These are phyloP conservation scores for Linnaemya tessellans DNA, from an alignment of 2,888 invertebrate genomes.

Conservation along the genomic window DNA sequence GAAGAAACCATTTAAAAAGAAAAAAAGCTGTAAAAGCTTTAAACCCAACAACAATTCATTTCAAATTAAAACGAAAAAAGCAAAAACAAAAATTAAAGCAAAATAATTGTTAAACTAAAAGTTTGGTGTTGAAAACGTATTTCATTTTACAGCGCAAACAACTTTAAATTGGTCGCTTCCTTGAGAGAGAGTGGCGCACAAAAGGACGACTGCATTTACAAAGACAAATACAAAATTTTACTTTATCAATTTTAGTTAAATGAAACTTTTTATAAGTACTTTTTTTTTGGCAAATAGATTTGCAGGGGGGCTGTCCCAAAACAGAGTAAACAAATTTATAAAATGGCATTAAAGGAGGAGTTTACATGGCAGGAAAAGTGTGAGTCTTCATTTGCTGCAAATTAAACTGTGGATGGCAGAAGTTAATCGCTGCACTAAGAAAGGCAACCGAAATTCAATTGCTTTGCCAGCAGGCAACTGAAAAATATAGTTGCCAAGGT, in stretches of 20 bases:
- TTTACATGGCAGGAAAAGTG: too few relatives aligned
- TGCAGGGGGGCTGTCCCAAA: not conserved
- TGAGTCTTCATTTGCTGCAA: too few relatives aligned
- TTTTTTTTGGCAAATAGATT: not conserved
- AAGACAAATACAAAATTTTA: not conserved
- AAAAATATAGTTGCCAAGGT: too few relatives aligned
- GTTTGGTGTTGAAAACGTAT: slow-evolving; percentile 16
- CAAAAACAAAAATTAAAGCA: not conserved
- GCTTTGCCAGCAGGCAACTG: too few relatives aligned
- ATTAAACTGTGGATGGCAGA: too few relatives aligned
- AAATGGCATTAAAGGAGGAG: too few relatives aligned
- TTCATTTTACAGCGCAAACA: slow-evolving; percentile 13
- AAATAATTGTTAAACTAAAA: slow-evolving; percentile 10
- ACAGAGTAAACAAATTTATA: too few relatives aligned
- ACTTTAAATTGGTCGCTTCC: slow-evolving; percentile 37
- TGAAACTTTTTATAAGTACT: not conserved
- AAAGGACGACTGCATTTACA: not conserved
- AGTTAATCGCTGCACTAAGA: too few relatives aligned
- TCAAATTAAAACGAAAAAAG: slow-evolving; percentile 12
- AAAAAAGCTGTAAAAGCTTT: too few relatives aligned
- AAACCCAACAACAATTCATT: slow-evolving; percentile 1
- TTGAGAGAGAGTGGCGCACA: not conserved
- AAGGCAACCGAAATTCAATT: too few relatives aligned
- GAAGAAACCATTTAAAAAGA: not conserved
- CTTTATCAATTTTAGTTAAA: not conserved